Evolutionary conservation across 1,140 invertebrate species (phyloP).

Genomic region (Penaeus chinensis): DNA sequence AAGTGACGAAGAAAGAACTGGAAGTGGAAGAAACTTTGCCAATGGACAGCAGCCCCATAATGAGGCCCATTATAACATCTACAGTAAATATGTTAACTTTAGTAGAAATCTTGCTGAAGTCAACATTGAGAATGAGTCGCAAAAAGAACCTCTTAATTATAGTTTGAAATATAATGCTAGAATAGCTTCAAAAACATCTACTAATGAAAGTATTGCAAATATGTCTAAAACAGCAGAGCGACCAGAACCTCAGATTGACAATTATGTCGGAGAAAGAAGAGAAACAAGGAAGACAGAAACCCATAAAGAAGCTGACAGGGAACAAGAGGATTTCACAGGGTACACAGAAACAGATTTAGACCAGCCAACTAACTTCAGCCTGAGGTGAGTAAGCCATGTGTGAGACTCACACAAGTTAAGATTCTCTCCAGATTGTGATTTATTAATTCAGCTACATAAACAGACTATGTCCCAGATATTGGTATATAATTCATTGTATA

Average conservation of each 20-base stretch:
- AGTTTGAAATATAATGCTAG: conserved; percentile 62
- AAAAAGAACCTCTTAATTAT: conserved; percentile 65
- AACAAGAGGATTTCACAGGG: conserved; percentile 38
- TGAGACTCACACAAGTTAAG: no score
- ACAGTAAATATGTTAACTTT: conserved; percentile 62
- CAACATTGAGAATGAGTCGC: conserved; percentile 59
- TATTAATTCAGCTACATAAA: no score
- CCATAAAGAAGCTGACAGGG: conserved; percentile 31
- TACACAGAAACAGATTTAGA: conserved; percentile 72
- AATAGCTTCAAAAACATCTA: conserved; percentile 38
- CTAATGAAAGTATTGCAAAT: conserved; percentile 54
- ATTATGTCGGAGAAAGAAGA: conserved; percentile 55
- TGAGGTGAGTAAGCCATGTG: conserved; percentile 67
- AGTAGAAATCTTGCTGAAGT: conserved; percentile 56
- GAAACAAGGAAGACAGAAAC: conserved; percentile 44
- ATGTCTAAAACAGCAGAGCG: conserved; percentile 52
- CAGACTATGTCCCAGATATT: no score
- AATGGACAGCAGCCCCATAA: conserved; percentile 54
- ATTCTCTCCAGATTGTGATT: no score
- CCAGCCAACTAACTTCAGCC: conserved; percentile 77
- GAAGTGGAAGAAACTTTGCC: conserved; percentile 34
- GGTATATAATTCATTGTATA: no score
- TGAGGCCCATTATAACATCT: conserved; percentile 59
- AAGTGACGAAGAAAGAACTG: conserved; percentile 40
- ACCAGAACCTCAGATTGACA: conserved; percentile 59